Evolutionary conservation across 2,888 invertebrate genomes (phyloP).

Genomic region (Cantharis lateralis): DNA sequence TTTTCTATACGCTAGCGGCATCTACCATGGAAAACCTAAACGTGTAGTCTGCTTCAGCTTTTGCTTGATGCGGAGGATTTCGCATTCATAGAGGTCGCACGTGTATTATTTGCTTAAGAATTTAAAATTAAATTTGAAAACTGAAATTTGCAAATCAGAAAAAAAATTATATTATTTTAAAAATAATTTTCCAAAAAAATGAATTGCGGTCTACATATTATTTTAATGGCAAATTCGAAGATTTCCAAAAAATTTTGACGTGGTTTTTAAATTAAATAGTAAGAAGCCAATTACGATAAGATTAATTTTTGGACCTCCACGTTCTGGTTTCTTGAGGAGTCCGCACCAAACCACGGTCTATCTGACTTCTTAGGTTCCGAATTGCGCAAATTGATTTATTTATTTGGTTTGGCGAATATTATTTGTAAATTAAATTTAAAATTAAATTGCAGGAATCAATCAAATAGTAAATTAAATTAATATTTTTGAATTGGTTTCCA

Average conservation of each 20-base stretch:
- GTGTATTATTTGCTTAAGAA: constrained; percentile 3
- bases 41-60: no score
- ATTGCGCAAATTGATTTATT: neutral
- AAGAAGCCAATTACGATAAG: no score
- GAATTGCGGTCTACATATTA: no score
- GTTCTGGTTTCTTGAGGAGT: neutral
- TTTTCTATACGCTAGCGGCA: neutral
- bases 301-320: neutral
- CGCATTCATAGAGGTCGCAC: neutral
- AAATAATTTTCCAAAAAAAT: neutral
- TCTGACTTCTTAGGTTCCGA: neutral
- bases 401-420: neutral
- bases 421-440: neutral
- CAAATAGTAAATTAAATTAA: neutral
- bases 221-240: no score
- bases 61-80: neutral
- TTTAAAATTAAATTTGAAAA: neutral
- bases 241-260: no score
- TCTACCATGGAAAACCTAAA: neutral
- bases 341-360: neutral
- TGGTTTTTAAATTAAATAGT: neutral
- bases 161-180: neutral
- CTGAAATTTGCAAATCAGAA: neutral
- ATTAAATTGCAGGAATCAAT: neutral
- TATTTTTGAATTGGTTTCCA: constrained; percentile 8